These are phyloP conservation scores for Alcedo atthis DNA, from an alignment of 2,797 vertebrate species.

Conservation along the genomic window DNA sequence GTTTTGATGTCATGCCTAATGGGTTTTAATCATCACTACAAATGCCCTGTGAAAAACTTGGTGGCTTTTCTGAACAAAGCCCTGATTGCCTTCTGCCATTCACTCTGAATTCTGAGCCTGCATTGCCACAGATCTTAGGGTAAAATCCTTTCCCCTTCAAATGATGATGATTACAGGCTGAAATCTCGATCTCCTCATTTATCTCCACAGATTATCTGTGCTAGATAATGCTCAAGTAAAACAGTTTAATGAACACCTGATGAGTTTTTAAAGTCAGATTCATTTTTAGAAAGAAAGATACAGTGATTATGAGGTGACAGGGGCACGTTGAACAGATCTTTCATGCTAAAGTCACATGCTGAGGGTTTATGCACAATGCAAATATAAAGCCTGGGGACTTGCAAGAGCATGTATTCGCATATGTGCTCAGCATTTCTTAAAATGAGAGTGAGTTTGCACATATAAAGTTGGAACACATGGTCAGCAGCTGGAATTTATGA, in stretches of 20 bases:
- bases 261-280: slow-evolving; percentile 4
- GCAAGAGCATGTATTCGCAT: neutral
- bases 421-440: neutral
- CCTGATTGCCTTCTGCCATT: neutral
- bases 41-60: neutral
- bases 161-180: neutral
- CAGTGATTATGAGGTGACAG: neutral
- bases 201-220: neutral
- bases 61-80: slow-evolving; percentile 5
- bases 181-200: neutral
- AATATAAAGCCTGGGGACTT: neutral
- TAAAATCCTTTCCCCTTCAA: neutral
- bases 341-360: neutral
- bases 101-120: neutral
- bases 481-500: slow-evolving; percentile 15
- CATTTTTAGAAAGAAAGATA: neutral
- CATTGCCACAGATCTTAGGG: neutral
- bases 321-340: neutral
- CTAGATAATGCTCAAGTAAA: neutral
- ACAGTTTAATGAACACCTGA: neutral
- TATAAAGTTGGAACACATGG: slow-evolving; percentile 13
- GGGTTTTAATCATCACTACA: neutral
- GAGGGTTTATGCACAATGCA: neutral
- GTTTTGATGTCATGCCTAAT: neutral
- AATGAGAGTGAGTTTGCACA: neutral